These are phyloP conservation scores for Sylvicola cinctus DNA, from an alignment of 2,888 invertebrate species.

Conservation along the genomic window DNA sequence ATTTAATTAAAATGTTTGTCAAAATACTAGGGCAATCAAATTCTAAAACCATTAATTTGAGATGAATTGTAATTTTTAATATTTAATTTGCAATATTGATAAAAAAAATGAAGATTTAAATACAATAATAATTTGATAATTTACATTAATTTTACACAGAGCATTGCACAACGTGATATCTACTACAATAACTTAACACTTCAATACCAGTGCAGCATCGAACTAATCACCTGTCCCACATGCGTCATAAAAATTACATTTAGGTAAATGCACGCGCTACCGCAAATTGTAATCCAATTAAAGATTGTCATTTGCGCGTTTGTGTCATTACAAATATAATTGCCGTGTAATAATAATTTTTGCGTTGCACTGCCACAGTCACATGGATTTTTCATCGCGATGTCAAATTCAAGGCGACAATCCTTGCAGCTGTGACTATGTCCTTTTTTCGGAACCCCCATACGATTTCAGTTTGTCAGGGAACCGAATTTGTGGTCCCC, in stretches of 20 bases:
- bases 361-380: constrained; percentile 9
- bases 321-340: constrained; percentile 18
- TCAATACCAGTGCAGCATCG: constrained; percentile 36
- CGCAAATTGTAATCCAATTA: background rate
- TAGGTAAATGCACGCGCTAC: constrained; percentile 5
- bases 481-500: constrained; percentile 35
- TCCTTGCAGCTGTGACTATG: constrained; percentile 34
- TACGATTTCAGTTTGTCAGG: constrained; percentile 36
- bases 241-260: constrained; percentile 37
- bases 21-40: too few species aligned
- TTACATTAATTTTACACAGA: too few species aligned
- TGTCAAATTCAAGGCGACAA: constrained; percentile 12
- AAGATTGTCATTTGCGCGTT: background rate
- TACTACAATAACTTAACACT: constrained; percentile 6
- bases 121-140: too few species aligned
- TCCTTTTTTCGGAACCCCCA: constrained; percentile 41
- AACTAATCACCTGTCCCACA: constrained; percentile 47
- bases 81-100: too few species aligned
- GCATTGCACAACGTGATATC: constrained; percentile 1
- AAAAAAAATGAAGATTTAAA: too few species aligned
- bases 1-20: too few species aligned
- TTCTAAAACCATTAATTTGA: too few species aligned
- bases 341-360: constrained; percentile 15
- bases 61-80: too few species aligned
- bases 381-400: constrained; percentile 14